Conservation (phyloP, 2,113 vertebrate genomes). For the Muntiacus reevesi region DNA sequence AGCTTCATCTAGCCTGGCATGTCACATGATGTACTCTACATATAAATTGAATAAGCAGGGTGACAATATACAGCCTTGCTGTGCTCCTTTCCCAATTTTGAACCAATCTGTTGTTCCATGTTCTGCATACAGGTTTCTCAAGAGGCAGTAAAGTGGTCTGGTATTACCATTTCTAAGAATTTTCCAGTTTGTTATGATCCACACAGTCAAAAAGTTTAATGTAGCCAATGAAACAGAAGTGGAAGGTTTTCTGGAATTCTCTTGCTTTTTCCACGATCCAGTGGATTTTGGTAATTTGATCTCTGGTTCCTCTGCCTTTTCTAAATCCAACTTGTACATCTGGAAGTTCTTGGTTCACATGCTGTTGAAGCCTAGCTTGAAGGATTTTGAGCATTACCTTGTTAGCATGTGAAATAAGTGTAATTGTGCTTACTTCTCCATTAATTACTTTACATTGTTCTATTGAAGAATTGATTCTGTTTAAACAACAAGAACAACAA, state of each 20-base stretch:
- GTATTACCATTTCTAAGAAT: not conserved
- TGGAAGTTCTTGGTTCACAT: not conserved
- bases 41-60: not conserved
- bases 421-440: not conserved
- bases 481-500: not conserved
- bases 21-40: not conserved
- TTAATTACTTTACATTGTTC: not conserved
- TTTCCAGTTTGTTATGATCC: not conserved
- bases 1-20: not conserved
- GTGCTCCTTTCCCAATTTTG: not conserved
- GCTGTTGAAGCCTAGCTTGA: not conserved
- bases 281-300: not conserved
- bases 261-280: not conserved
- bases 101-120: not conserved
- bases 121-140: not conserved
- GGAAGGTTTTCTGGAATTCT: not conserved
- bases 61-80: not conserved
- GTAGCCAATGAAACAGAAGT: not conserved
- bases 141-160: not conserved
- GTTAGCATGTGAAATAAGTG: not conserved
- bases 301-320: not conserved
- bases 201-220: not conserved
- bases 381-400: not conserved
- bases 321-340: not conserved
- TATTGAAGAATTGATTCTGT: constrained; percentile 4